phyloP scores from a whole-genome alignment of 1,140 invertebrate species.

The Eupeodes corollae region DNA sequence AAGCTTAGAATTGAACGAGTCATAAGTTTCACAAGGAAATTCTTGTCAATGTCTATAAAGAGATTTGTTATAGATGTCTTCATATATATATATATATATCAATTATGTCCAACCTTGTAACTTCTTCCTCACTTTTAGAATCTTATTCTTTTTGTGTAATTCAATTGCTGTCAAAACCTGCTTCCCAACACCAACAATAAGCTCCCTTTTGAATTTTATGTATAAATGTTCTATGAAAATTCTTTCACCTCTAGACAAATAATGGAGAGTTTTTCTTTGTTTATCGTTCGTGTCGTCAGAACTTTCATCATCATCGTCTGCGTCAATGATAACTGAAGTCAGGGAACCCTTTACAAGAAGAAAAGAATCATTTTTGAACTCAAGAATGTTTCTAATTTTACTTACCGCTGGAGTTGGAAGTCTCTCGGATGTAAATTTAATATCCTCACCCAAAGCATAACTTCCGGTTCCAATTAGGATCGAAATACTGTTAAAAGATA shows the following conservation, averaged over 20 bases:
- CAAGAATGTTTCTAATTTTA: neutral
- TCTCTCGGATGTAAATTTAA: conserved; percentile 17
- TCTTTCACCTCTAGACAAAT: conserved; percentile 21
- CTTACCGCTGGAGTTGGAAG: conserved; percentile 23
- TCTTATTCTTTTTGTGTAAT: conserved; percentile 4
- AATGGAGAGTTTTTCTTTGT: conserved; percentile 5
- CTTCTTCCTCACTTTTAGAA: neutral
- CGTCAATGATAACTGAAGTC: conserved; percentile 21
- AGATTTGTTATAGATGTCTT: neutral
- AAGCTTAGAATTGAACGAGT: neutral
- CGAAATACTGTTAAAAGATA: conserved; percentile 22
- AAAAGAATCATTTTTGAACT: neutral
- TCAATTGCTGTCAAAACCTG: conserved; percentile 28
- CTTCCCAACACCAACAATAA: conserved; percentile 25
- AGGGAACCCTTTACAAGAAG: conserved; percentile 15
- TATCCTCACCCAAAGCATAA: conserved; percentile 18
- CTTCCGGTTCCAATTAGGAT: conserved; percentile 28
- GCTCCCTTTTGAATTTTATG: conserved; percentile 30
- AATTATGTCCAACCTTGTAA: neutral
- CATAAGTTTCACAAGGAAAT: neutral
- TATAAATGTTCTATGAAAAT: conserved; percentile 31
- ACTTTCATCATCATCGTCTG: conserved; percentile 18
- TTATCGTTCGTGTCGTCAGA: conserved; percentile 12
- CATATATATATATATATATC: neutral
- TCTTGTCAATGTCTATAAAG: neutral